Evolutionary conservation across 2,797 vertebrate species (phyloP).

Genomic region (Myiotriccus ornatus): DNA sequence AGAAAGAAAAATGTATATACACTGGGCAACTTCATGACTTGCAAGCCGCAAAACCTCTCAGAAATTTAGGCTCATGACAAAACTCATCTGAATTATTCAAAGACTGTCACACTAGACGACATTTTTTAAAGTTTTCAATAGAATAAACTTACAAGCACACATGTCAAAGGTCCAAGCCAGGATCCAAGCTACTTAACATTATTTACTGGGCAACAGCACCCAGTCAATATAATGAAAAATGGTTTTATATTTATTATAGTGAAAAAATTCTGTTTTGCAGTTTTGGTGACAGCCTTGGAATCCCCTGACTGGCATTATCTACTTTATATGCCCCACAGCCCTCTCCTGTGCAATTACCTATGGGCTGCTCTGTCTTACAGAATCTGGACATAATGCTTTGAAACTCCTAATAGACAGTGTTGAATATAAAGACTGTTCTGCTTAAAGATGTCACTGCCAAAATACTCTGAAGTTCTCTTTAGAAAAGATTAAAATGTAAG

Average conservation of each 20-base stretch:
- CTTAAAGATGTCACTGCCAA: conserved; percentile 15
- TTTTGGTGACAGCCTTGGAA: background rate
- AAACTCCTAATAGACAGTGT: background rate
- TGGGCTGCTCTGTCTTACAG: background rate
- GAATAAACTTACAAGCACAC: background rate
- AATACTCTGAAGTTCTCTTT: background rate
- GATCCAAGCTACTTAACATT: background rate
- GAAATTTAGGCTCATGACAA: background rate
- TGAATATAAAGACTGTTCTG: background rate
- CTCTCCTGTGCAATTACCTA: background rate
- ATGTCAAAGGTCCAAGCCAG: background rate
- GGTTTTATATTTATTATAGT: background rate
- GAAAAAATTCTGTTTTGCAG: background rate
- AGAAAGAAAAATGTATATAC: background rate
- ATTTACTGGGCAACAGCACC: background rate
- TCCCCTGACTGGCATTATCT: background rate
- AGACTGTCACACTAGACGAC: background rate
- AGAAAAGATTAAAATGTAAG: background rate
- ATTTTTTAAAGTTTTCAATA: background rate
- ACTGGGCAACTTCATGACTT: background rate
- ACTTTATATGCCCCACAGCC: background rate
- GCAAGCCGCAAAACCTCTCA: background rate
- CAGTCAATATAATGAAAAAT: background rate
- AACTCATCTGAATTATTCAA: background rate
- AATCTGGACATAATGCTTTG: background rate